Percentiles rank a stretch among this genome's conserved stretches.
phyloP scores from a whole-genome alignment of 2,888 invertebrate species.

The Machimus atricapillus region DNA sequence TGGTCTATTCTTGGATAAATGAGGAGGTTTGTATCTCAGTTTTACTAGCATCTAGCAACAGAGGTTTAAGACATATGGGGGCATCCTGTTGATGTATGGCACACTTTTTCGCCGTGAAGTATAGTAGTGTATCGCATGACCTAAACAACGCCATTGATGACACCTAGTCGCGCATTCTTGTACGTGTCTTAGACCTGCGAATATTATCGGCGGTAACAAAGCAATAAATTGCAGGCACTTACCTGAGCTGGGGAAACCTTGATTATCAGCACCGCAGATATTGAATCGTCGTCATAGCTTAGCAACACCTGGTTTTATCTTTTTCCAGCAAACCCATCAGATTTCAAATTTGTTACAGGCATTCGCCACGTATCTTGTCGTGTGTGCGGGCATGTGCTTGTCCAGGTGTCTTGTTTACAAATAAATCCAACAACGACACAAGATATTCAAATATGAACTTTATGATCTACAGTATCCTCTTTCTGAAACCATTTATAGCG shows the following conservation, averaged over 20 bases:
- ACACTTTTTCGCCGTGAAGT: background rate
- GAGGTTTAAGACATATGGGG: background rate
- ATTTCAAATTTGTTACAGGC: background rate
- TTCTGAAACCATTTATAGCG: background rate
- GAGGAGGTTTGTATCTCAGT: background rate
- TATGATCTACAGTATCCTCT: background rate
- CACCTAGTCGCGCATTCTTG: background rate
- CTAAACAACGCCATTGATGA: background rate
- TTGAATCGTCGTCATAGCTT: background rate
- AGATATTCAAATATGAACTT: background rate
- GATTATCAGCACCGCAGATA: background rate
- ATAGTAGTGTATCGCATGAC: background rate
- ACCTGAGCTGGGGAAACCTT: background rate
- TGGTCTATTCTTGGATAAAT: background rate
- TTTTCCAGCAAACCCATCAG: background rate
- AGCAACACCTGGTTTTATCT: background rate
- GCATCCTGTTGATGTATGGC: background rate
- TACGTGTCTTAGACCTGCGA: background rate
- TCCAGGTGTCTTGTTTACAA: background rate
- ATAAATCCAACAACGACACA: background rate
- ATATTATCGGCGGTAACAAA: background rate
- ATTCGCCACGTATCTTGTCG: background rate
- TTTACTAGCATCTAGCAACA: background rate
- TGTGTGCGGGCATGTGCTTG: background rate
- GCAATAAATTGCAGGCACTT: background rate